phyloP scores from a whole-genome alignment of 2,888 invertebrate species.

The Tiliacea citrago region DNA sequence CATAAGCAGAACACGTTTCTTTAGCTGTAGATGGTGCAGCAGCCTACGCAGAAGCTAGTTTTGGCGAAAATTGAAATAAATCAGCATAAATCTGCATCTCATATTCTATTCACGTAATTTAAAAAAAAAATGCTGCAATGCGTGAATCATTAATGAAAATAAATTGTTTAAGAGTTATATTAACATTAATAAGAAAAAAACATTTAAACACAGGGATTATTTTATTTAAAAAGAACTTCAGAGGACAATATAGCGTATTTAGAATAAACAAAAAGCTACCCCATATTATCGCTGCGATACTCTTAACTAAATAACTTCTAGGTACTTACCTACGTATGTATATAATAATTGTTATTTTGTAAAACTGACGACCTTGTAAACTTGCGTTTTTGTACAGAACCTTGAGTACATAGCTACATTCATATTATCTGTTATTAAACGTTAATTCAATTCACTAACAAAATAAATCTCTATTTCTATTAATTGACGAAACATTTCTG shows the following conservation, averaged over 20 bases:
- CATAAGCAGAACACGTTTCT: constrained; percentile 2
- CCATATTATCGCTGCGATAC: constrained; percentile 17
- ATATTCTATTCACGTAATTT: not conserved
- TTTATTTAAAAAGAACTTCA: not conserved
- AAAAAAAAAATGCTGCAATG: not conserved
- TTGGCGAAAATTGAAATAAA: not conserved
- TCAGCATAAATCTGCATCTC: not conserved
- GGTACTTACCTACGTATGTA: not conserved
- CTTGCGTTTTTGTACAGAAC: constrained; percentile 61
- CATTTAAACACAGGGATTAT: not conserved
- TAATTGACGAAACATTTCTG: constrained; percentile 84
- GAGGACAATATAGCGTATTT: too few relatives aligned
- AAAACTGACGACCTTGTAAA: constrained; percentile 58
- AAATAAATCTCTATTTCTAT: constrained; percentile 79
- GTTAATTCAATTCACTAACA: constrained; percentile 70
- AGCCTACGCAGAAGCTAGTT: not conserved
- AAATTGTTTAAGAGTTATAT: not conserved
- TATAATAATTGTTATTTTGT: constrained; percentile 29
- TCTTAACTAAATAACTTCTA: constrained; percentile 27
- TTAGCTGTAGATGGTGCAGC: not conserved
- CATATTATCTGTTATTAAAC: constrained; percentile 63
- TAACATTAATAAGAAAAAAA: too few relatives aligned
- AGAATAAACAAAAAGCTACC: not conserved
- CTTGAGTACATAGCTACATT: constrained; percentile 62
- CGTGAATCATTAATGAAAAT: not conserved